Conservation (phyloP, 2,113 vertebrate species). For the Solea senegalensis region DNA sequence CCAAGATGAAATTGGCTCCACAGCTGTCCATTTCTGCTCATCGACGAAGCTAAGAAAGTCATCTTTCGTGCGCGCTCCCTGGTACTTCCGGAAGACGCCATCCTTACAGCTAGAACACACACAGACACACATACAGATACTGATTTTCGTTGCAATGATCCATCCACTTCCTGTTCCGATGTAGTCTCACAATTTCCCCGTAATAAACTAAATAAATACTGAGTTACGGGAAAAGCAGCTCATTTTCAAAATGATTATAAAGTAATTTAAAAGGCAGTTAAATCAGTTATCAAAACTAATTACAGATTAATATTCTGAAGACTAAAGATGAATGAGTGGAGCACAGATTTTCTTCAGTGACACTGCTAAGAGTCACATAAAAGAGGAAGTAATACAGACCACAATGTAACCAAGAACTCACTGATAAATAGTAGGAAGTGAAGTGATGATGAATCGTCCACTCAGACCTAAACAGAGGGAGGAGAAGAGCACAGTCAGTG, state of each 20-base stretch:
- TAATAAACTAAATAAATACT: too few relatives aligned
- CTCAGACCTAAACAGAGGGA: conserved; percentile 86
- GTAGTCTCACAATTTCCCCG: too few relatives aligned
- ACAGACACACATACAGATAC: background rate
- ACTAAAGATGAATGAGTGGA: background rate
- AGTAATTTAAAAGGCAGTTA: too few relatives aligned
- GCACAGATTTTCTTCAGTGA: background rate
- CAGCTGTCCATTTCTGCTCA: conserved; percentile 91
- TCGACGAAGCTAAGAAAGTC: conserved; percentile 94
- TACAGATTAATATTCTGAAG: background rate
- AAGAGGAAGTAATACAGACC: conserved; percentile 36
- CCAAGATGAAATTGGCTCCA: conserved; percentile 93
- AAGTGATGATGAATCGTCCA: conserved; percentile 95
- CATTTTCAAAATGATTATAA: background rate
- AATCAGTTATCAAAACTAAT: background rate
- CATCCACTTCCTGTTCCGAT: too few relatives aligned
- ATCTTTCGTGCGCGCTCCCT: conserved; percentile 90
- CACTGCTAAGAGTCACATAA: background rate
- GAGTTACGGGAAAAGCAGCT: too few relatives aligned
- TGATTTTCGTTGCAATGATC: too few relatives aligned
- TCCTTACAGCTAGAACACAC: conserved; percentile 88
- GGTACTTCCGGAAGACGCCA: conserved; percentile 94
- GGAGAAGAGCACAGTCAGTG: conserved; percentile 16
- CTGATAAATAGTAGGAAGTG: conserved; percentile 97
- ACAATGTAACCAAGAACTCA: conserved; percentile 79